Evolutionary conservation across 2,113 vertebrate species (phyloP).

Genomic region (Oxyruncus cristatus): DNA sequence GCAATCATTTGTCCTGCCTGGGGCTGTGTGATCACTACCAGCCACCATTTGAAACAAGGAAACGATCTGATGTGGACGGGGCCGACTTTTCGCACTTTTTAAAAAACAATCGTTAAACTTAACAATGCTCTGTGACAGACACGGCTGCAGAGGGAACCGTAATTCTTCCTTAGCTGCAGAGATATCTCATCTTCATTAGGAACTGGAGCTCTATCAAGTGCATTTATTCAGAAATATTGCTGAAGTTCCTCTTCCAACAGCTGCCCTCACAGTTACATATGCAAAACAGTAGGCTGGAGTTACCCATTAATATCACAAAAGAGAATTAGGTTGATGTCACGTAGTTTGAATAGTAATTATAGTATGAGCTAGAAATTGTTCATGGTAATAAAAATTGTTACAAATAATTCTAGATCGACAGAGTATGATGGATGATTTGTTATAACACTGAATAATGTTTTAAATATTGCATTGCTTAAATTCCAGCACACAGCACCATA

Average conservation of each 20-base stretch:
- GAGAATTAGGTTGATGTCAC: slow-evolving; percentile 22
- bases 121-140: neutral
- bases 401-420: slow-evolving; percentile 11
- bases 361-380: slow-evolving; percentile 5
- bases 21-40: neutral
- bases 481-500: neutral
- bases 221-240: neutral
- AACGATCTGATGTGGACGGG: neutral
- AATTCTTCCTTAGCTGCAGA: neutral
- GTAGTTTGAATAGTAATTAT: slow-evolving; percentile 4
- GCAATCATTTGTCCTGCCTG: neutral
- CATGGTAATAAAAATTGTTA: slow-evolving; percentile 12
- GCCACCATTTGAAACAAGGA: neutral
- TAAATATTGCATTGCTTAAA: neutral
- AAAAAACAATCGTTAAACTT: neutral
- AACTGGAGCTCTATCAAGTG: neutral
- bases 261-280: neutral
- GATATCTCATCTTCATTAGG: neutral
- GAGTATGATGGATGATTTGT: slow-evolving; percentile 16
- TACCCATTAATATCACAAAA: slow-evolving; percentile 17
- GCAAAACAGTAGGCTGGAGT: neutral
- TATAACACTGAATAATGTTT: slow-evolving; percentile 4
- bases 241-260: neutral
- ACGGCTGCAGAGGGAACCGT: neutral
- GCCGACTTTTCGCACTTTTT: neutral